These are phyloP conservation scores for Oxygymnocypris stewartii DNA, from an alignment of 2,113 vertebrate genomes.

Conservation along the genomic window DNA sequence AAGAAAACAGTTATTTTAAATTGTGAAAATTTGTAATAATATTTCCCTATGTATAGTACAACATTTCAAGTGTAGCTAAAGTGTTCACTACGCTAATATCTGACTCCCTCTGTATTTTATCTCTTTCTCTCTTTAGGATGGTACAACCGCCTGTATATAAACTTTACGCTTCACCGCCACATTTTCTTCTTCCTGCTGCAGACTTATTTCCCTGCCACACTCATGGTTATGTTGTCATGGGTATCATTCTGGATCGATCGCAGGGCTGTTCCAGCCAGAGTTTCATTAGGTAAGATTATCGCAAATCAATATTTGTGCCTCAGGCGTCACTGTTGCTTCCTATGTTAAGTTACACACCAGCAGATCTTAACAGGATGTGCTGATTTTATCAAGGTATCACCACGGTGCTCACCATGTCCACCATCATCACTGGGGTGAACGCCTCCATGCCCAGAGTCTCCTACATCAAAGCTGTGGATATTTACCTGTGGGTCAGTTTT, in stretches of 20 bases:
- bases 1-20: no score
- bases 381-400: slow-evolving; percentile 81
- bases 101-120: not conserved
- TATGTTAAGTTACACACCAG: not conserved
- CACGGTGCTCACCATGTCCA: slow-evolving; percentile 91
- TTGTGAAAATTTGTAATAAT: no score
- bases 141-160: slow-evolving; percentile 96
- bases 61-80: no score
- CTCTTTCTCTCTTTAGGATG: slow-evolving; percentile 77
- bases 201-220: slow-evolving; percentile 90
- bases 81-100: not conserved
- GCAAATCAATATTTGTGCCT: not conserved
- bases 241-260: slow-evolving; percentile 96
- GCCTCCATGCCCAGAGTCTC: slow-evolving; percentile 80
- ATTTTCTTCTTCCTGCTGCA: slow-evolving; percentile 97
- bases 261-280: slow-evolving; percentile 90
- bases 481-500: slow-evolving; percentile 82
- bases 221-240: slow-evolving; percentile 97
- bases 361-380: slow-evolving; percentile 20
- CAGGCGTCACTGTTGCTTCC: not conserved
- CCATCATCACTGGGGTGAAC: slow-evolving; percentile 85
- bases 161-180: slow-evolving; percentile 88
- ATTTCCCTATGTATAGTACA: no score
- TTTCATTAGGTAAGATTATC: slow-evolving; percentile 86
- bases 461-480: slow-evolving; percentile 82